Percentiles rank a stretch among this genome's conserved stretches.
Evolutionary conservation across 2,797 vertebrate species (phyloP).

Genomic region (Schizopygopsis malacanthus): DNA sequence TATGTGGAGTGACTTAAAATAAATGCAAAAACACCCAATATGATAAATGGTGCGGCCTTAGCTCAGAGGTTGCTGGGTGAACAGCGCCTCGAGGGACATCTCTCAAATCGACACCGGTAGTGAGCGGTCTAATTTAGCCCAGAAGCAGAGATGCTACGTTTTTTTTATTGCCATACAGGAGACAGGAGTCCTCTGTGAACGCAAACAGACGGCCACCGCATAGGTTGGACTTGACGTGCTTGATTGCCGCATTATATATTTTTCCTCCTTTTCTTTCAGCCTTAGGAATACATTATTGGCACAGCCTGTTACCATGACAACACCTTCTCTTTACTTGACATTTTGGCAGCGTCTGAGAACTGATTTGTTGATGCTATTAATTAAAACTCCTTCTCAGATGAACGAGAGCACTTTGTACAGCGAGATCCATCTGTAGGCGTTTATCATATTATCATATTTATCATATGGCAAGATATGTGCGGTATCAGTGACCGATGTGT

Average conservation of each 20-base stretch:
- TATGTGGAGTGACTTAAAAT: constrained; percentile 38
- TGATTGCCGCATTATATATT: constrained; percentile 50
- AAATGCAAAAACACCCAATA: constrained; percentile 37
- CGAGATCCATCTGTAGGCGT: constrained; percentile 32
- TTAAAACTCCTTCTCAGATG: constrained; percentile 60
- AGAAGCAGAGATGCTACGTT: neutral
- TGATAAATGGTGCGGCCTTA: constrained; percentile 47
- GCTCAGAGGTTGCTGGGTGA: constrained; percentile 42
- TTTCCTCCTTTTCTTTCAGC: constrained; percentile 38
- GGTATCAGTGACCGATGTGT: constrained; percentile 6
- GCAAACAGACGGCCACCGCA: constrained; percentile 19
- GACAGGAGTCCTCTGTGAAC: constrained; percentile 27
- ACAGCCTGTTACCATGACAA: constrained; percentile 68
- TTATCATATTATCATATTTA: constrained; percentile 3
- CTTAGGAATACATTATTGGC: constrained; percentile 58
- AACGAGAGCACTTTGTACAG: constrained; percentile 27
- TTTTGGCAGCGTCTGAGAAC: constrained; percentile 55
- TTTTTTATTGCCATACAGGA: neutral
- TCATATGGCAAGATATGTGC: neutral
- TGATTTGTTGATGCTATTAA: constrained; percentile 61
- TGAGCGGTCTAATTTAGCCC: constrained; percentile 40
- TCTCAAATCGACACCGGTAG: constrained; percentile 8
- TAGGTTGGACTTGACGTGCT: constrained; percentile 26
- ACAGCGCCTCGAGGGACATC: neutral
- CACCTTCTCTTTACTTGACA: constrained; percentile 58